Evolutionary conservation across 2,113 vertebrate species (phyloP), one percentile per base, ranked within the genome.

Genomic region (Entomyzon cyanotis): DNA sequence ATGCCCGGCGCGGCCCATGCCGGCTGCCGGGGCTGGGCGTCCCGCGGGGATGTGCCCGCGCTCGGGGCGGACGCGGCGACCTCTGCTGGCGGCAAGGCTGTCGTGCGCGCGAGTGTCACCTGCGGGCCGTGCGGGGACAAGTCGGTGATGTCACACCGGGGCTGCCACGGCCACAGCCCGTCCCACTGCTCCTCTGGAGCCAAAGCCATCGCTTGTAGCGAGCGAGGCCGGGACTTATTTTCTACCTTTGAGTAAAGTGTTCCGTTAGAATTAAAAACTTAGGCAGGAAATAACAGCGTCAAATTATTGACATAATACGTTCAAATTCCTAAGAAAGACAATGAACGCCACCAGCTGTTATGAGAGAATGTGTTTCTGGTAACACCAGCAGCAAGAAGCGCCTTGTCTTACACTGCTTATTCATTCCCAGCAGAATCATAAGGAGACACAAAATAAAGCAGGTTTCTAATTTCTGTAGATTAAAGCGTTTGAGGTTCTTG

Each of bases 401-500:
- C 4, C 49, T 56, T 35, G 47, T 7, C 27, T 44, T 9, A 2
- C 0, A 1, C 60, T 39, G 37, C 42, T 47, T 0, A 0, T 19
- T 62, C 9, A 10, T 58, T 64, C 47, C 19, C 12, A 25, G 0
- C 2, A 3, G 4, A 37, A 22, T 23, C 31, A 20, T 21, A 20
- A 55, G 13, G 50, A 53, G 20, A 33, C 11, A 6, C 0, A 3
- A 44, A 39, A 35, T 27, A 44, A 47, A 74, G 41, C 7, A 10
- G 13, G 5, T 33, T 73, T 52, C 39, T 49, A 7, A 12, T 19
- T 62, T 39, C 21, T 60, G 35, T 33, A 2, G 23, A 9, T 27
- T 10, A 30, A 75, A 71, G 23, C 18, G 30, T 63, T n/a, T 75
- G 20, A 4, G 2, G 11, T 52, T 59, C 27, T 41, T 21, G 1